phyloP scores from a whole-genome alignment of 2,888 invertebrate species.

The Drosophila robusta region DNA sequence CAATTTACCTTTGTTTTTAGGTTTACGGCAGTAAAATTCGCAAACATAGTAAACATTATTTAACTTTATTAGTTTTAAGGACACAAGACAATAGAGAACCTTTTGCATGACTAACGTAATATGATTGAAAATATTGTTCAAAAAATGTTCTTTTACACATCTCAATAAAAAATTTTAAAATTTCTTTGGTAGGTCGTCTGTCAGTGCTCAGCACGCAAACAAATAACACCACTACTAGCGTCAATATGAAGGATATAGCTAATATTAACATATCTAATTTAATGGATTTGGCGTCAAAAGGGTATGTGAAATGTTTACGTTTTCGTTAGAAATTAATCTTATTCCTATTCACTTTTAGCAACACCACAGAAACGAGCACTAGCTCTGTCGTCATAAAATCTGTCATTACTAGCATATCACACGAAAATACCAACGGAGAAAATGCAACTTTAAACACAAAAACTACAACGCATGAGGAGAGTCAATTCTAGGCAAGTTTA shows the following conservation, averaged over 20 bases:
- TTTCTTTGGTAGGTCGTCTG: conserved; percentile 80
- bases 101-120: conserved; percentile 39
- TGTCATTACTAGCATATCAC: conserved; percentile 84
- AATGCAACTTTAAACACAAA: conserved; percentile 81
- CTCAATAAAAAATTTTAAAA: conserved; percentile 2
- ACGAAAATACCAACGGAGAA: conserved; percentile 84
- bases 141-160: neutral
- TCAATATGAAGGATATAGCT: conserved; percentile 83
- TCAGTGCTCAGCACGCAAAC: conserved; percentile 85
- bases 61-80: conserved; percentile 19
- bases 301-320: conserved; percentile 59
- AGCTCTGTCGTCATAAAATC: conserved; percentile 85
- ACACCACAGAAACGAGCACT: conserved; percentile 83
- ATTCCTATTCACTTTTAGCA: conserved; percentile 63
- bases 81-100: conserved; percentile 11
- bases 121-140: conserved; percentile 5
- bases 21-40: conserved; percentile 41
- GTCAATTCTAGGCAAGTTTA: conserved; percentile 79
- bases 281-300: conserved; percentile 81
- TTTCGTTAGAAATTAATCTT: neutral
- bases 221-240: conserved; percentile 82
- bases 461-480: conserved; percentile 83
- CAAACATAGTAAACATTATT: conserved; percentile 12
- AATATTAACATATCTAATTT: conserved; percentile 83
- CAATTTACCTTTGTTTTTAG: conserved; percentile 60